phyloP scores from a whole-genome alignment of 2,888 invertebrate species.

The Shargacucullia verbasci region DNA sequence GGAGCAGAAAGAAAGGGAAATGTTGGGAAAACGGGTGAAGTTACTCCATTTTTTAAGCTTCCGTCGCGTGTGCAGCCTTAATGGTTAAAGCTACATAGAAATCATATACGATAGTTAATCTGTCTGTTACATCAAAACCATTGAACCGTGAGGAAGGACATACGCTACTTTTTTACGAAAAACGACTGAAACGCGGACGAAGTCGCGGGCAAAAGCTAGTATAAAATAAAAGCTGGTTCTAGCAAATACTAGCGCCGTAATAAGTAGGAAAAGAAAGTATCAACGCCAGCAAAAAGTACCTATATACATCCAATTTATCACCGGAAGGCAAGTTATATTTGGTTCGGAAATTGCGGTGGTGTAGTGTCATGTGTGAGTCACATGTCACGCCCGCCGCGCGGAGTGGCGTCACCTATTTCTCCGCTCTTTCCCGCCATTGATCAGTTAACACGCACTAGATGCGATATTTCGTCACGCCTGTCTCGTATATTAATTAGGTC shows the following conservation, averaged over 20 bases:
- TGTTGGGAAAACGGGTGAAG: too few species aligned
- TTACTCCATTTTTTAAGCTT: too few species aligned
- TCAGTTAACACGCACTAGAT: slow-evolving; percentile 57
- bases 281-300: slow-evolving; percentile 16
- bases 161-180: too few species aligned
- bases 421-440: slow-evolving; percentile 53
- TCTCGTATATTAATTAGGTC: slow-evolving; percentile 52
- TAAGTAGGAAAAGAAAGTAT: slow-evolving; percentile 16
- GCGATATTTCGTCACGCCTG: slow-evolving; percentile 55
- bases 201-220: too few species aligned
- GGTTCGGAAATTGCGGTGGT: slow-evolving; percentile 58
- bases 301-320: slow-evolving; percentile 53
- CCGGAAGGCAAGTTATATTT: slow-evolving; percentile 59
- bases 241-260: slow-evolving; percentile 7
- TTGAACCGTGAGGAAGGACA: too few species aligned
- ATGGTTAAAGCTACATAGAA: too few species aligned
- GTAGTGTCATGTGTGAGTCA: slow-evolving; percentile 53
- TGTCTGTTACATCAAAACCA: too few species aligned
- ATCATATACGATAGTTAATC: too few species aligned
- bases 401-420: slow-evolving; percentile 41
- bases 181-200: too few species aligned
- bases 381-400: slow-evolving; percentile 39
- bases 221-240: neutral
- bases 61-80: too few species aligned
- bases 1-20: too few species aligned